Base-by-base conservation (phyloP, 1,140 invertebrate species). In the Ceratosolen fusciceps region DNA sequence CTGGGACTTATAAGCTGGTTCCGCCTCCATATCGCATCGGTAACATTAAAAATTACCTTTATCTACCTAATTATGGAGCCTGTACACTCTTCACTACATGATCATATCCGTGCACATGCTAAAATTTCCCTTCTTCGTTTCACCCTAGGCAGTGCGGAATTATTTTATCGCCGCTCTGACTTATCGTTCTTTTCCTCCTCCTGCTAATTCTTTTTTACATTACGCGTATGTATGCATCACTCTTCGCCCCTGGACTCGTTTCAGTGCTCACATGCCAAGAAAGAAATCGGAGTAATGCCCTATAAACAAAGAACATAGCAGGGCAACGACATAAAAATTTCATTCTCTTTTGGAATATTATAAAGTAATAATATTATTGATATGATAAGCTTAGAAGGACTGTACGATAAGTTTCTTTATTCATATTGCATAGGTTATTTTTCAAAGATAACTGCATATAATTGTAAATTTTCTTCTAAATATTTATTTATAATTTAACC, bases 41-140 rank as follows among this genome's bases (percentile, higher is more conserved):
- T 49, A 37, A 8, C 43, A 39, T 58, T 68, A 79, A 79, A 65
- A 58, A 74, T 74, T 62, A 47, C 60, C 52, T 74, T 70, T 74
- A 79, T 79, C 78, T 74, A 47, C 72, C 71, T 79, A 79, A 79
- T 79, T 79, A 79, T 72, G 31, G 9, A 29, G 8, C 39, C 68
- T 26, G 52, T 68, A 4, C 47, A 26, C 43, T 49, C 9, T 34
- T 19, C n/a, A 31, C 26, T 31, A 39, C 65, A 31, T 65, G 37
- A 2, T 26, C 31, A 31, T 10, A 39, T 0, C 5, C 19, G 1
- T 5, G 29, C 29, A 70, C 29, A 70, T 8, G 62, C 31, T 49
- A 3, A 3, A 10, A 2, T 34, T 24, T 24, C 58, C 62, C 34
- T 52, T 62, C 39, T 74, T 39, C 56, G 37, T 29, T n/a, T n/a